Percentiles rank a stretch among this genome's conserved stretches.
Evolutionary conservation across 2,888 invertebrate species (phyloP).

Genomic region (Epinotia brunnichana): DNA sequence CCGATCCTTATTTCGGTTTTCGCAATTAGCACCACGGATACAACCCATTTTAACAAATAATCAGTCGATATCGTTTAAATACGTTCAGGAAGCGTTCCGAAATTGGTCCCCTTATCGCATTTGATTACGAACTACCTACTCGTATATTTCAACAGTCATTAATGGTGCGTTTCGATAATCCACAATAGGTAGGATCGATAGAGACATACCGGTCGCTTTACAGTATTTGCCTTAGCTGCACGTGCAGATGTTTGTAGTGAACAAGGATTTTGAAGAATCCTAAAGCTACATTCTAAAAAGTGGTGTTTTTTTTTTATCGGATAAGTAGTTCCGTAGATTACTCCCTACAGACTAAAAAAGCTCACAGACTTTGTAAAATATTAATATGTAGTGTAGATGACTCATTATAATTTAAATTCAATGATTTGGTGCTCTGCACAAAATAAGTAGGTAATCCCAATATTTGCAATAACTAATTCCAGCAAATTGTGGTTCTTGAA

Average conservation of each 20-base stretch:
- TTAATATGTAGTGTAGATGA: too few species aligned
- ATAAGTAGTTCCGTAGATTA: too few species aligned
- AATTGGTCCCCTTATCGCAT: constrained; percentile 53
- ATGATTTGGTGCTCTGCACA: background rate
- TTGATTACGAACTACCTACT: constrained; percentile 70
- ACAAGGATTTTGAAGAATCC: too few species aligned
- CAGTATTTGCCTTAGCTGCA: too few species aligned
- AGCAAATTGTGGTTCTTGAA: background rate
- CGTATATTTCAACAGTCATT: constrained; percentile 55
- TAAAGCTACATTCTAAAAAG: too few species aligned
- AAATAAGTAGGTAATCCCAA: background rate
- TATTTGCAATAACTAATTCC: background rate
- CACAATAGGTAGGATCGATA: constrained; percentile 6
- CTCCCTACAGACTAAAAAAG: too few species aligned
- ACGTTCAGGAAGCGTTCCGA: background rate
- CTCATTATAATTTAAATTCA: background rate
- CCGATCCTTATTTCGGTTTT: too few species aligned
- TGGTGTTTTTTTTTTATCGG: too few species aligned
- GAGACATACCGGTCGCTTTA: too few species aligned
- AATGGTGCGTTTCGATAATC: constrained; percentile 52
- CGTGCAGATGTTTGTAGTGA: too few species aligned
- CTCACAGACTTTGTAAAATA: too few species aligned
- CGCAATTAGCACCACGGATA: too few species aligned
- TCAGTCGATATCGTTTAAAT: background rate
- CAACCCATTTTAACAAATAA: background rate